Evolutionary conservation across 30 jellyfish, hydroid and myxozoan genomes (phyloP), one percentile per base, ranked within the genome.

Genomic region (Cassiopea xamachana): DNA sequence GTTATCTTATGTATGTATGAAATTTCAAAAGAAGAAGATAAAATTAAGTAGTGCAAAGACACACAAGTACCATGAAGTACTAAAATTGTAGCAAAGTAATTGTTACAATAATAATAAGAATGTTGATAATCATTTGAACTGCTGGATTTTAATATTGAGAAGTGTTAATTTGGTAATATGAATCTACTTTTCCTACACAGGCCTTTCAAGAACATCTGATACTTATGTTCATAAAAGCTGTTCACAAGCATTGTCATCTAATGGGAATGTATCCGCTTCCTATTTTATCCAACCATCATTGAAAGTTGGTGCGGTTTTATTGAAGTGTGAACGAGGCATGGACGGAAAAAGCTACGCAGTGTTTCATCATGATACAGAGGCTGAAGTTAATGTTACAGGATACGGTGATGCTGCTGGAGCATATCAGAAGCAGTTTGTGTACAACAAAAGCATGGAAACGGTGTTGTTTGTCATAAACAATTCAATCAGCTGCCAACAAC

Each of bases 231-330:
- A 80, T 69, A 80, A 80, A 44, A 80, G 69, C 62, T 64, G 80
- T 72, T 15, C 48, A 1, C 69, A 61, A 2, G 89, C 89, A 80
- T 48, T 80, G 16, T 6, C 44, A 44, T 49, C 89, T 16, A 80
- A 80, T 51, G 68, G 45, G 16, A 46, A 80, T 16, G 14, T 61
- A 14, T n/a, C 46, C 16, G 61, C 13, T 2, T 2, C 64, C 19
- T 80, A 80, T 72, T n/a, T 17, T 0, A 51, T 80, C 46, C 89
- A 80, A 46, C 89, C 89, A 17, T 80, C 89, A 18, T 67, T 80
- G 1, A 67, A 80, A 46, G 70, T n/a, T 19, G 79, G 49, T n/a
- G 80, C 89, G 5, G 80, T 80, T 14, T 39, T 45, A 58, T 12
- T 80, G 7, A 61, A 5, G 43, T 80, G 89, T 47, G 80, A 58